These are phyloP conservation scores for Odontothrips loti DNA, from an alignment of 2,888 invertebrate species.

Conservation along the genomic window DNA sequence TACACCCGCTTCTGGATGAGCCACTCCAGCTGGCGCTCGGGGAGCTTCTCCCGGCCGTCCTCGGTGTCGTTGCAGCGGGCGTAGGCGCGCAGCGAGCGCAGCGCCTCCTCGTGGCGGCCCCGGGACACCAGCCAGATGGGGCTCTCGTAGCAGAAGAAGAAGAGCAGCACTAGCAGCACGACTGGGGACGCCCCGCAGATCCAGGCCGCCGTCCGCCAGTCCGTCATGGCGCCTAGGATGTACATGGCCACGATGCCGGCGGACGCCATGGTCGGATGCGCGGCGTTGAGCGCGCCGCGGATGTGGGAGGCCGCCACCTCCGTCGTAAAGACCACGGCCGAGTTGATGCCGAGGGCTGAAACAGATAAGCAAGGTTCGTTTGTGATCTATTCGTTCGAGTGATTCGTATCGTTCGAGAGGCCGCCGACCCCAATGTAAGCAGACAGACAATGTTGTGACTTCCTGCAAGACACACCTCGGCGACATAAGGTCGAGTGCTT, in stretches of 20 bases:
- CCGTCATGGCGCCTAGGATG: background rate
- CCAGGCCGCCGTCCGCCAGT: constrained; percentile 22
- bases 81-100: constrained; percentile 33
- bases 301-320: background rate
- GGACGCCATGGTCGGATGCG: background rate
- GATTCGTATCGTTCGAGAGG: too few relatives aligned
- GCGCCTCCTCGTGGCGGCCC: constrained; percentile 49
- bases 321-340: background rate
- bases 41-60: background rate
- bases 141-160: constrained; percentile 51
- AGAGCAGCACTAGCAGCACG: constrained; percentile 43
- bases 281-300: constrained; percentile 4
- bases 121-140: constrained; percentile 52
- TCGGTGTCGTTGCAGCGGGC: background rate
- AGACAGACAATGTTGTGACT: too few relatives aligned
- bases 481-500: too few relatives aligned
- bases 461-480: too few relatives aligned
- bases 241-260: background rate
- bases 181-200: background rate
- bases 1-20: background rate
- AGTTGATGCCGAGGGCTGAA: background rate
- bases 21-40: constrained; percentile 12
- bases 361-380: background rate
- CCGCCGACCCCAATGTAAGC: too few relatives aligned
- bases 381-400: too few relatives aligned